Conservation (phyloP, 2,797 vertebrate species). For the Etheostoma perlongum region DNA sequence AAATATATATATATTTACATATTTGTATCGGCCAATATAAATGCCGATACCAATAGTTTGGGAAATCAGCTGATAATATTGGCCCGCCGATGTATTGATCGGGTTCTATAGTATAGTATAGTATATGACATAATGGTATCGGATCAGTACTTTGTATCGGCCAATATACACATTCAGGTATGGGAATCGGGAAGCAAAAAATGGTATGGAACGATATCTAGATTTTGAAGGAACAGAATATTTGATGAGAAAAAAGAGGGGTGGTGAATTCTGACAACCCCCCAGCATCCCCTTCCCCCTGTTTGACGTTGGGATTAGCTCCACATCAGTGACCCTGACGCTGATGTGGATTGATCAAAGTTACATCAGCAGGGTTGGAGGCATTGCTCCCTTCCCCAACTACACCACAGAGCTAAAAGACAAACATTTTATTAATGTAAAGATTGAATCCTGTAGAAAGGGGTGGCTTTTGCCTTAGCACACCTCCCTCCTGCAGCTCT, state of each 20-base stretch:
- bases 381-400: not conserved
- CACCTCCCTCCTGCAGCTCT: slow-evolving; percentile 5
- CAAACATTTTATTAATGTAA: no score
- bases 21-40: no score
- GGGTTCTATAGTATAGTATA: no score
- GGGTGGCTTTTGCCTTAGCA: not conserved
- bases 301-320: not conserved
- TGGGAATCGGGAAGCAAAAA: no score
- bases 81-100: no score
- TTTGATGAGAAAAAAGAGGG: not conserved
- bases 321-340: not conserved
- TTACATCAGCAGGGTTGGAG: not conserved
- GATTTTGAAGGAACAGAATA: not conserved
- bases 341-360: not conserved
- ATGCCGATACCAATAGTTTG: no score
- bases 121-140: no score
- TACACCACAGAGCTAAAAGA: not conserved
- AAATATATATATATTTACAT: no score
- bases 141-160: no score
- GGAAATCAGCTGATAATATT: no score
- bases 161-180: no score
- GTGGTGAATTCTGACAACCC: not conserved
- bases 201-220: no score
- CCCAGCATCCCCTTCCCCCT: not conserved
- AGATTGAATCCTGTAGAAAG: not conserved